A percentile compares a stretch with the other conserved stretches of the same genome.
These are phyloP conservation scores for Mythimna pallens DNA, from an alignment of 2,888 invertebrate genomes.

Conservation along the genomic window DNA sequence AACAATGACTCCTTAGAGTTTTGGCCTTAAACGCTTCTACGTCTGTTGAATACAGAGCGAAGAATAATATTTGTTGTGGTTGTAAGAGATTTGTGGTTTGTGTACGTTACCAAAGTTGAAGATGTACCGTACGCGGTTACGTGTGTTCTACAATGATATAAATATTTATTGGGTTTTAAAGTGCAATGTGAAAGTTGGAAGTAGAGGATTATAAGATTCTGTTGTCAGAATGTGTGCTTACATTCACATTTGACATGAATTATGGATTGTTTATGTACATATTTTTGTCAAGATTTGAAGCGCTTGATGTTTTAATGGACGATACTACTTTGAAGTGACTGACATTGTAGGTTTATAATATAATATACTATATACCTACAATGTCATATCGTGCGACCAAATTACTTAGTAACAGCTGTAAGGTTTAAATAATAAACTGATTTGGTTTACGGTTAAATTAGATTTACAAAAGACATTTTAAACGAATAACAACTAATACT, in stretches of 20 bases:
- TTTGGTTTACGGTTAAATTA: neutral
- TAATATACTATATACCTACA: too few relatives aligned
- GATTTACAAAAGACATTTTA: neutral
- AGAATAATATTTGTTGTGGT: slow-evolving; percentile 67
- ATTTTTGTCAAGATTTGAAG: slow-evolving; percentile 1
- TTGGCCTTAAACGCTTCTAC: slow-evolving; percentile 66
- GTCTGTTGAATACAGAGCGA: slow-evolving; percentile 63
- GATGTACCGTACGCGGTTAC: slow-evolving; percentile 53
- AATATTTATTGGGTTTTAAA: slow-evolving; percentile 60
- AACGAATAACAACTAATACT: neutral
- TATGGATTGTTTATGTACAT: slow-evolving; percentile 3
- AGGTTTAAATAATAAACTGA: neutral
- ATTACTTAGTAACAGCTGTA: neutral
- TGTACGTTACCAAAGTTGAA: slow-evolving; percentile 53
- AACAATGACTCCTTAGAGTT: slow-evolving; percentile 68
- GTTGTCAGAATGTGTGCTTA: slow-evolving; percentile 2
- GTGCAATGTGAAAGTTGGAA: slow-evolving; percentile 38
- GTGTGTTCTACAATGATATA: slow-evolving; percentile 42
- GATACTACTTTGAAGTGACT: too few relatives aligned
- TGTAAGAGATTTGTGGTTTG: slow-evolving; percentile 62
- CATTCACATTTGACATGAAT: slow-evolving; percentile 13
- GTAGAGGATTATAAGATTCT: slow-evolving; percentile 6
- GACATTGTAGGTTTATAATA: too few relatives aligned
- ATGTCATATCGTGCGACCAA: neutral
- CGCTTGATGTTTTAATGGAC: neutral